Evolutionary conservation across 2,888 invertebrate genomes (phyloP).

Genomic region (Unio pictorum): DNA sequence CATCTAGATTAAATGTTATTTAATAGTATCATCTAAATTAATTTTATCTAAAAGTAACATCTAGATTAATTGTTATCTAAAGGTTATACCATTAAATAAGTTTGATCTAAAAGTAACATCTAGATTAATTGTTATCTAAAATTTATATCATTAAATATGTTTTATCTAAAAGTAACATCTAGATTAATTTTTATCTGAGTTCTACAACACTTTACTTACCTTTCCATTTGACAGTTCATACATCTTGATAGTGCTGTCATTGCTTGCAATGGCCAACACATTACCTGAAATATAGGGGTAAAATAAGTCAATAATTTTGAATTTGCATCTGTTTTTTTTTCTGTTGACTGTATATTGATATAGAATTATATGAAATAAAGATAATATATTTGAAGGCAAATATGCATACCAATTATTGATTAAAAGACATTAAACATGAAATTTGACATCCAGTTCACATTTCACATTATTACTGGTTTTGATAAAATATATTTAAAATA

Average conservation of each 20-base stretch:
- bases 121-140: background rate
- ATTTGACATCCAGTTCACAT: too few relatives aligned
- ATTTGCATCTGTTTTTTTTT: background rate
- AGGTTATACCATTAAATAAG: background rate
- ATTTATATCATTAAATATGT: too few relatives aligned
- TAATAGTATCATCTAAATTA: background rate
- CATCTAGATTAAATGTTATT: background rate
- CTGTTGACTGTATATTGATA: background rate
- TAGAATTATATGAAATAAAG: background rate
- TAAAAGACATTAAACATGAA: too few relatives aligned
- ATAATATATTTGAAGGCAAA: too few relatives aligned
- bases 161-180: background rate
- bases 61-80: background rate
- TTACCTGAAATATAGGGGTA: slow-evolving; percentile 46
- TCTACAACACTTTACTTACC: slow-evolving; percentile 44
- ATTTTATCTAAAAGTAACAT: background rate
- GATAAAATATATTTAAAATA: too few relatives aligned
- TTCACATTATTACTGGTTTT: too few relatives aligned
- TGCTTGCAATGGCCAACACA: slow-evolving; percentile 68
- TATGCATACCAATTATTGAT: too few relatives aligned
- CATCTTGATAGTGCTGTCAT: slow-evolving; percentile 70
- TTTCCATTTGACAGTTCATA: slow-evolving; percentile 67
- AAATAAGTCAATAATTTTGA: background rate
- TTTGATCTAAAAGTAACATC: background rate
- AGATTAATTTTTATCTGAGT: background rate